Evolutionary conservation across 2,113 vertebrate species (phyloP), one percentile per base, ranked within the genome.

Genomic region (Oryzias woworae): DNA sequence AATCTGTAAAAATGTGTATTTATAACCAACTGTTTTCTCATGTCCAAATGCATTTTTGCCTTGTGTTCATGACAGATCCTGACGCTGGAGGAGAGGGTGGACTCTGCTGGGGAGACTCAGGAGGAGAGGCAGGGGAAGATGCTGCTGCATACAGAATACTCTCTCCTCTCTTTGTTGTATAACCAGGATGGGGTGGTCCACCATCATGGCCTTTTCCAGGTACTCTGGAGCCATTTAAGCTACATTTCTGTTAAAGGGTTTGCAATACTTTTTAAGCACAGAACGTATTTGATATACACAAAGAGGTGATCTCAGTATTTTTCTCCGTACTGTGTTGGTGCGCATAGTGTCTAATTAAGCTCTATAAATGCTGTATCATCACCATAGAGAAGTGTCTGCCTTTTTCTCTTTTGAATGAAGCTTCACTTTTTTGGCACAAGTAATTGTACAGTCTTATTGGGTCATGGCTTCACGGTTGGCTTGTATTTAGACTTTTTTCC

Each of bases 61-160:
- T 22, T 54, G 53, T 62, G 54, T 24, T 62, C 43, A 17, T 2
- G 23, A 14, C 63, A 99, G 97, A 99, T 99, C 85, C 91, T 99
- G 69, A 98, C 96, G 49, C 92, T 99, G 70, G 97, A 98, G 87
- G 97, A 99, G 81, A 91, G 94, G 66, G 91, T 87, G 10, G 96
- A 99, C 72, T 92, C 94, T 76, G 91, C 92, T 51, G 89, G 93
- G 65, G 97, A 98, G 86, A 98, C 95, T 62, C 97, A 99, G 68
- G 97, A 99, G 80, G 97, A 99, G 54, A 90, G 97, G 62, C 97
- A 99, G 85, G 97, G 97, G 75, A 98, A 99, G 92, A 99, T 99
- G 97, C 92, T 99, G 75, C 89, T 99, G 66, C 97, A 99, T 86
- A 99, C 97, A 0, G 97, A 99, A 71, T 99, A 94, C 85, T 99